Evolutionary conservation across 2,797 vertebrate genomes (phyloP), one percentile per base, ranked within the genome.

Genomic region (Xenops minutus): DNA sequence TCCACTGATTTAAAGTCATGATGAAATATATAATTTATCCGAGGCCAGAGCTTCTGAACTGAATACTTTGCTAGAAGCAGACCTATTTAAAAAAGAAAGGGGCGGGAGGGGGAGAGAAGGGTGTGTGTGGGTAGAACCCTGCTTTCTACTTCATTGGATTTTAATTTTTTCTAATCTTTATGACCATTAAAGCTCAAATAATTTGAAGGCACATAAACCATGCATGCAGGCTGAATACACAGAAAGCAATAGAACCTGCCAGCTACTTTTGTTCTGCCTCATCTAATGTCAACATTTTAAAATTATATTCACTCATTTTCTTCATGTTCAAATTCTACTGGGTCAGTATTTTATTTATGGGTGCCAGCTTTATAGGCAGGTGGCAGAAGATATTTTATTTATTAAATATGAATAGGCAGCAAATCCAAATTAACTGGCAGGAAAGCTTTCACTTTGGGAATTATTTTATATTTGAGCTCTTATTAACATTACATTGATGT

Each of bases 151-250:
- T 85, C 69, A 71, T 63, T 79, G 55, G 34, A 54, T 92, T 92
- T 93, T 90, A 88, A 52, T 85, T 95, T 86, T 87, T 92, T 61
- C n/a, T 87, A 76, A 88, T 63, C 84, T 89, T 93, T 91, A 85
- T 39, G 63, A 29, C 59, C 43, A 36, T 46, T 90, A 86, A 92
- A 86, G 48, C 77, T 82, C 80, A 69, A 93, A 86, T 59, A 86
- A 83, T 89, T 71, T 72, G 32, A 75, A 90, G 44, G 41, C 48
- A 54, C 68, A 84, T 86, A 86, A 95, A 90, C 76, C 52, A 62
- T 9, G 23, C 34, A 4, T 73, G 61, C 43, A 89, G 73, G 73
- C 37, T 74, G 72, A 80, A 66, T 22, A 46, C 32, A 37, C 34
- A 75, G 46, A 68, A 86, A 86, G 77, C 23, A 73, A 14, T 58